These are phyloP conservation scores for Gymnosoma rotundatum DNA, from an alignment of 2,888 invertebrate genomes.

Conservation along the genomic window DNA sequence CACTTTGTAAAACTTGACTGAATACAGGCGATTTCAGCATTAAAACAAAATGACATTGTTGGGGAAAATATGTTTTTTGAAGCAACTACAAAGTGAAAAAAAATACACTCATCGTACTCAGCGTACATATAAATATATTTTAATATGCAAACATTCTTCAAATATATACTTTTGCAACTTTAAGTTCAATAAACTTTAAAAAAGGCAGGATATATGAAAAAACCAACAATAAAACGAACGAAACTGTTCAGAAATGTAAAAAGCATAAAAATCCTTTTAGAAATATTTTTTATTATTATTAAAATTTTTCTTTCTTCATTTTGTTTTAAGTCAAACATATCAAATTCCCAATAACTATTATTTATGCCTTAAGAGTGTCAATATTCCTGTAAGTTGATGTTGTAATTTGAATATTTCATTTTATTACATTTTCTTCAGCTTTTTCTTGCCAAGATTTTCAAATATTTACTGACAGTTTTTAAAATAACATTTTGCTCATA, in stretches of 20 bases:
- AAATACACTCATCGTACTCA: background rate
- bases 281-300: background rate
- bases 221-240: background rate
- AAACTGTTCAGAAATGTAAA: background rate
- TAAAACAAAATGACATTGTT: slow-evolving; percentile 66
- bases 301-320: background rate
- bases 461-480: slow-evolving; percentile 22
- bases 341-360: slow-evolving; percentile 5
- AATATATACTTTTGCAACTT: background rate
- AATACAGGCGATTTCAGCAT: slow-evolving; percentile 47
- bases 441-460: slow-evolving; percentile 1
- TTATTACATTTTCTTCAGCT: background rate
- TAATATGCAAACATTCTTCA: background rate
- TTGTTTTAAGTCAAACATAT: background rate
- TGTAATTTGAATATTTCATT: background rate
- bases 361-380: slow-evolving; percentile 1
- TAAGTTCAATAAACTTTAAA: slow-evolving; percentile 16
- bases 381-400: slow-evolving; percentile 7
- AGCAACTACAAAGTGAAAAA: slow-evolving; percentile 14
- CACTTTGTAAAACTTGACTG: slow-evolving; percentile 56
- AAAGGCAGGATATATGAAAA: background rate
- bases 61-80: slow-evolving; percentile 11
- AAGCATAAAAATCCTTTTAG: too few relatives aligned
- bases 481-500: background rate
- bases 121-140: too few relatives aligned